Percentiles rank a stretch among this genome's conserved stretches.
phyloP scores from a whole-genome alignment of 2,113 vertebrate genomes.

The Coturnix japonica region DNA sequence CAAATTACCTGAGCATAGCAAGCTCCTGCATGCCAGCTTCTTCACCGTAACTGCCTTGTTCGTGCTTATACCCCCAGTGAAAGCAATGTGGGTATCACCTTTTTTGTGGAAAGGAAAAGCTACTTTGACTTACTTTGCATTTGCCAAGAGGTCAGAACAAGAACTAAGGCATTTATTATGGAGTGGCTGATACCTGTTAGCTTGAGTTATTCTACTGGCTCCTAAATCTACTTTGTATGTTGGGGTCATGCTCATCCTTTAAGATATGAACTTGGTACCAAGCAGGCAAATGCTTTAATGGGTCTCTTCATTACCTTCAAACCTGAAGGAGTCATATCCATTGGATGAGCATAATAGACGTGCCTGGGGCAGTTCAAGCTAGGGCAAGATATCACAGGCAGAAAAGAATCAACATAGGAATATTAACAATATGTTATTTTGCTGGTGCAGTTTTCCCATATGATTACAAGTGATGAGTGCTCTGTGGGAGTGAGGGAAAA shows the following conservation, averaged over 20 bases:
- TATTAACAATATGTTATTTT: conserved; percentile 53
- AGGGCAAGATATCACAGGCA: conserved; percentile 69
- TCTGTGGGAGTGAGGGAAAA: conserved; percentile 46
- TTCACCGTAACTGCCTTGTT: conserved; percentile 10
- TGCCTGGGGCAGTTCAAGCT: conserved; percentile 72
- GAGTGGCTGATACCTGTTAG: not conserved
- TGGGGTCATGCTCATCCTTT: not conserved
- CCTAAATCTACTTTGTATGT: not conserved
- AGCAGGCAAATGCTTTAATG: not conserved
- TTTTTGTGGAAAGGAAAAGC: not conserved
- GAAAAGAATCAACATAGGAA: conserved; percentile 46
- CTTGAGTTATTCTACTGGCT: not conserved
- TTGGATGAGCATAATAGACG: conserved; percentile 23
- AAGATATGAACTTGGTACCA: not conserved
- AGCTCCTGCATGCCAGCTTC: conserved; percentile 26
- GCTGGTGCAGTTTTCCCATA: conserved; percentile 67
- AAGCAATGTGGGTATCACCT: not conserved
- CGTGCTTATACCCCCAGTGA: not conserved
- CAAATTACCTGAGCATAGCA: not conserved
- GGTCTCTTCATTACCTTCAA: conserved; percentile 30
- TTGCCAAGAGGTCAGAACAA: not conserved
- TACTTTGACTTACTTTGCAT: not conserved
- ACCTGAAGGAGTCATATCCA: conserved; percentile 31
- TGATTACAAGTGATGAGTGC: conserved; percentile 58
- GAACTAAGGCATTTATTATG: not conserved